Conservation (phyloP, 2,797 vertebrate genomes). For the Chelon labrosus region DNA sequence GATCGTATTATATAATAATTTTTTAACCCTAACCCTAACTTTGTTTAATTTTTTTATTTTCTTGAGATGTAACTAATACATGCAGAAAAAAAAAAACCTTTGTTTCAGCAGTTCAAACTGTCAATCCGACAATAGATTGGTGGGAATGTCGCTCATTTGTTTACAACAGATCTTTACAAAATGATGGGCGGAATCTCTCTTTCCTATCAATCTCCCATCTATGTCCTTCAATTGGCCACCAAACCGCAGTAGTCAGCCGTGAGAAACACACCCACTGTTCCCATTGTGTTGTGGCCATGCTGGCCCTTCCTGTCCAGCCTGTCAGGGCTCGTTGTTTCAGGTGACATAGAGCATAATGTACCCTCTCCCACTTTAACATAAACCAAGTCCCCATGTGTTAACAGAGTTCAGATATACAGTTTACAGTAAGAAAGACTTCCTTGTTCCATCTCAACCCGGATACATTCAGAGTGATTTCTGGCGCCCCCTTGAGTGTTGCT, state of each 20-base stretch:
- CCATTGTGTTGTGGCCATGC: constrained; percentile 22
- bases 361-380: no score
- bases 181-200: no score
- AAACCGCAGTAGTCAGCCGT: constrained; percentile 9
- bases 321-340: constrained; percentile 27
- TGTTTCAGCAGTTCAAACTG: background rate
- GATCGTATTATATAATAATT: background rate
- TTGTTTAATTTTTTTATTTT: no score
- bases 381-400: background rate
- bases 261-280: constrained; percentile 34
- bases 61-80: background rate
- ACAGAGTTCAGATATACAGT: background rate
- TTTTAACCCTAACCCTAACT: no score
- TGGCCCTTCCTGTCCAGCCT: constrained; percentile 45
- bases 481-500: constrained; percentile 20
- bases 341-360: background rate
- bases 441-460: background rate
- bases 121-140: background rate
- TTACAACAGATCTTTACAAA: constrained; percentile 1
- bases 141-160: background rate
- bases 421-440: background rate
- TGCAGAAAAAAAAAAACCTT: background rate
- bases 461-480: background rate
- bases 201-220: background rate
- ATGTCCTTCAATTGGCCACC: background rate